phyloP scores from a whole-genome alignment of 2,113 vertebrate genomes.

The Cyprinodon brontotheroides region DNA sequence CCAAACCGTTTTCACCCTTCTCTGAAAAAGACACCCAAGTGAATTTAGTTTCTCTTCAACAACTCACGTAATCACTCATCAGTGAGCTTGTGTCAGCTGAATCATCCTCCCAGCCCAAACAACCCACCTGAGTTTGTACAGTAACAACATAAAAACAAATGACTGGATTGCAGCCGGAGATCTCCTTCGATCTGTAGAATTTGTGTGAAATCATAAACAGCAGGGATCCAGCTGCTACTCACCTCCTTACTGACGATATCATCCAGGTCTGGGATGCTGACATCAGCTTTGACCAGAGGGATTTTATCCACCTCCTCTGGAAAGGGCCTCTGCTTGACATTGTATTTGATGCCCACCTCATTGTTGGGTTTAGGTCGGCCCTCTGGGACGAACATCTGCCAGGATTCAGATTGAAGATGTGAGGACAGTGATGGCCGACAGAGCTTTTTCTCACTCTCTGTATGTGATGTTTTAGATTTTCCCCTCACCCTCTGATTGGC shows the following conservation, averaged over 20 bases:
- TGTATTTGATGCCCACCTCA: slow-evolving; percentile 89
- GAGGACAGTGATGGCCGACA: neutral
- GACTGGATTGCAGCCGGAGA: neutral
- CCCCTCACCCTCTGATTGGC: slow-evolving; percentile 91
- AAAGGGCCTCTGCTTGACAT: slow-evolving; percentile 92
- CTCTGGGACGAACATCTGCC: slow-evolving; percentile 92
- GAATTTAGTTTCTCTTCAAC: slow-evolving; percentile 20
- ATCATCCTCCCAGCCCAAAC: slow-evolving; percentile 69
- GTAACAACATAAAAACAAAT: slow-evolving; percentile 19
- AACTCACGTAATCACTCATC: slow-evolving; percentile 64
- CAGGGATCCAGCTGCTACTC: slow-evolving; percentile 45
- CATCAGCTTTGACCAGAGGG: slow-evolving; percentile 94
- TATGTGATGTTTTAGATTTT: neutral
- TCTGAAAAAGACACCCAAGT: slow-evolving; percentile 33
- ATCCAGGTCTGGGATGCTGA: slow-evolving; percentile 95
- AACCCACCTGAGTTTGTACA: slow-evolving; percentile 63
- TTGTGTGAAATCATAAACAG: neutral
- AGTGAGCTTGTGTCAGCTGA: slow-evolving; percentile 40
- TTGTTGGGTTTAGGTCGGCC: slow-evolving; percentile 88
- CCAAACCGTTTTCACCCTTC: slow-evolving; percentile 1
- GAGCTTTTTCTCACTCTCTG: neutral
- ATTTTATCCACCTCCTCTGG: slow-evolving; percentile 98
- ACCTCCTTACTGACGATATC: slow-evolving; percentile 95
- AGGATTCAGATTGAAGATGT: slow-evolving; percentile 14
- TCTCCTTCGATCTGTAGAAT: neutral